Base-by-base conservation (phyloP, 2,797 vertebrate genomes). In the Protonibea diacanthus region DNA sequence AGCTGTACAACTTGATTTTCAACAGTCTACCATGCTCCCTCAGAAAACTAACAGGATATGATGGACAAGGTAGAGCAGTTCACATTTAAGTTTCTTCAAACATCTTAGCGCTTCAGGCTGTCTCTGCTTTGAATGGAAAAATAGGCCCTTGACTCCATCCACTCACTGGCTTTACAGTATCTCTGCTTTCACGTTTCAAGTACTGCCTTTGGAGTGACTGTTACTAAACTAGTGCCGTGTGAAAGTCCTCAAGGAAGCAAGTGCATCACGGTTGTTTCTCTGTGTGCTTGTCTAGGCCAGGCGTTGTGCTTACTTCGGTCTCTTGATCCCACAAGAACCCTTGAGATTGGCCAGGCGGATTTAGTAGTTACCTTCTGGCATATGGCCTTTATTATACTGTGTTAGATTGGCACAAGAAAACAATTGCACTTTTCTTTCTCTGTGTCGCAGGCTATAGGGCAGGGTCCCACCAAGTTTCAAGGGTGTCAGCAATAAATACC, bases 271-370 rank as follows among this genome's bases (percentile, higher is more conserved):
- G 74, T 76, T 89, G 64, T 80, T 88, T 84, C 71, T 48, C 70
- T 53, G 40, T 66, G 66, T 70, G 75, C 55, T 42, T 71, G 82
- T 85, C 85, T 81, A 82, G 81, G 88, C 69, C 45, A 48, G 57
- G 61, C 29, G 67, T 89, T 86, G 81, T 40, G 79, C 83, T 86
- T 79, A 78, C 87, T 88, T 85, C 83, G 33, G 76, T 88, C 87
- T 87, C 86, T 85, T 89, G 86, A 92, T 92, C 89, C 87, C 71
- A 82, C 70, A 76, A 90, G 90, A 76, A 87, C 86, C 87, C 89
- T 88, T 88, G 88, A 92, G 91, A 92, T 82, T 76, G 87, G 64
- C 75, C 81, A 38, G 75, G 81, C 48, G 71, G 88, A 85, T 92
- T 91, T 92, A 87, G 80, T 72, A 58, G 78, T 68, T 77, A 73